Evolutionary conservation across 2,113 vertebrate species (phyloP), one percentile per base, ranked within the genome.

Genomic region (Sorex fumeus): DNA sequence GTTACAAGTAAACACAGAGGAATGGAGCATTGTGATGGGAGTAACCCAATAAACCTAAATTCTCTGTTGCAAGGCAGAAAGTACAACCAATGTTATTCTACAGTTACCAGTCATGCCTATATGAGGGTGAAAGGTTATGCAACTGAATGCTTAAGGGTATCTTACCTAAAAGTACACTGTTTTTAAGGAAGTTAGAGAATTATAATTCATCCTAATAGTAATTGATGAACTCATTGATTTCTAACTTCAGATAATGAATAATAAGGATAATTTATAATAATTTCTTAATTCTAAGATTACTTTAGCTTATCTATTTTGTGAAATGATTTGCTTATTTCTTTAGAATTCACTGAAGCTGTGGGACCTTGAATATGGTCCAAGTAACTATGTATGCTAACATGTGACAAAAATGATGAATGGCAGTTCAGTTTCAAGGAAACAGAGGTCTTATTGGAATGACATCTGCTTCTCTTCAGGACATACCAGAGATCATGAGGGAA

Each of bases 371-470:
- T 95, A 80, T 82, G 47, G 86, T 95, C 92, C 96, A 95, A 95
- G 83, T 79, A 86, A 83, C 95, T 95, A 12, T 95, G 85, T 96
- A 62, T 92, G 77, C 91, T 96, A 95, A 95, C 93, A 91, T 95
- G 91, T 96, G 96, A 96, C 96, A 96, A 78, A 91, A 94, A 91
- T 96, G 96, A 97, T 95, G 84, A 93, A 96, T 97, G 95, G 84
- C 88, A 43, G 62, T 84, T 47, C 30, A 93, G 74, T 78, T 95
- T 97, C 95, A 97, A 96, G 91, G 95, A 95, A 97, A 93, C 97
- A 97, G 94, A 97, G 97, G 97, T 97, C 95, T 97, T 97, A 93
- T 96, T 94, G 96, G 96, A 98, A 96, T 97, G 96, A 97, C 97
- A 98, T 96, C 97, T 97, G 97, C 88, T 93, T 96, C 95, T 97